Evolutionary conservation across 2,797 vertebrate species (phyloP).

Genomic region (Schizopygopsis pylzovi): DNA sequence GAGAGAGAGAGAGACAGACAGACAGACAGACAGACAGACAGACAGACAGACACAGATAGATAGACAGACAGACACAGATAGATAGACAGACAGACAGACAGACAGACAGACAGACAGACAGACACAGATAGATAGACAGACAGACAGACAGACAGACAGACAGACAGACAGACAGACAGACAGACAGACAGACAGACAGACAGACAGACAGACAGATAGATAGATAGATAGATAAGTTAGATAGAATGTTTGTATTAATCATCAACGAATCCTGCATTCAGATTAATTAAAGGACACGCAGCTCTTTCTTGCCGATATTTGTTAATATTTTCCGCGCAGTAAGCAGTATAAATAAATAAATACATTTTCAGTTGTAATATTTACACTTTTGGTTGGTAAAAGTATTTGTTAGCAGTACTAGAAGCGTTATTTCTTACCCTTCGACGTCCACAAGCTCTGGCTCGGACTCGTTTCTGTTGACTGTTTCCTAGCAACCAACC

Average conservation of each 20-base stretch:
- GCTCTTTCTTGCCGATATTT: background rate
- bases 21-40: background rate
- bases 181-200: no score
- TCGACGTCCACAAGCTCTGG: background rate
- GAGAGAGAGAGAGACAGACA: no score
- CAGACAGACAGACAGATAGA: no score
- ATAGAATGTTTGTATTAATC: background rate
- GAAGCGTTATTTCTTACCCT: background rate
- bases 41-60: no score
- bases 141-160: background rate
- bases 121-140: background rate
- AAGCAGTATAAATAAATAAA: background rate
- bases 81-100: background rate
- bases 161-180: no score
- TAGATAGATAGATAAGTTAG: background rate
- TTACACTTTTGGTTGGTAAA: background rate
- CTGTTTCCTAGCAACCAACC: conserved; percentile 43
- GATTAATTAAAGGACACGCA: background rate
- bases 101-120: no score
- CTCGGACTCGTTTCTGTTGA: conserved; percentile 10
- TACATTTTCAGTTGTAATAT: background rate
- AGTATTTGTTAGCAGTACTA: background rate
- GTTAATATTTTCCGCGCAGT: background rate
- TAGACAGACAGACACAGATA: accelerated
- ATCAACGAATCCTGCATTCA: background rate